Percentiles rank a stretch among this genome's conserved stretches.
Evolutionary conservation across 2,113 vertebrate genomes (phyloP).

Genomic region (Nothobranchius kuhntae): DNA sequence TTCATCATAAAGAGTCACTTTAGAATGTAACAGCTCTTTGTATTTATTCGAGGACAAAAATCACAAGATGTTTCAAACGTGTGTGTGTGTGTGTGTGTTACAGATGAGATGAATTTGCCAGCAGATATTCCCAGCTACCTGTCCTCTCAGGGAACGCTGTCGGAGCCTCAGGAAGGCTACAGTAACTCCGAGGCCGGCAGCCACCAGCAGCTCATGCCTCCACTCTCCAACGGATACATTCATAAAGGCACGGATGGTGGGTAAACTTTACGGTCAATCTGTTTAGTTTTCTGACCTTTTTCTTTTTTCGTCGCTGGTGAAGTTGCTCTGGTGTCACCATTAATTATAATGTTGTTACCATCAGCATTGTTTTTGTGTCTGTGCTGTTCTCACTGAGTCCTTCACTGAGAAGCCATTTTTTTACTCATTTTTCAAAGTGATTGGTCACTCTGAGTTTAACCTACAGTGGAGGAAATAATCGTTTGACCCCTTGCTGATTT

Average conservation of each 20-base stretch:
- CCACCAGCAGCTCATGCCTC: constrained; percentile 97
- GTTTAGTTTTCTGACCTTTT: background rate
- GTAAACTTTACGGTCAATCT: background rate
- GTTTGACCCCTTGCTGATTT: too few species aligned
- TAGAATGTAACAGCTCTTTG: too few species aligned
- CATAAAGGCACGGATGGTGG: constrained; percentile 90
- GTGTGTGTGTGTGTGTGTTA: constrained; percentile 26
- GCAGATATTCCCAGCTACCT: constrained; percentile 97
- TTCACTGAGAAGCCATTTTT: too few species aligned
- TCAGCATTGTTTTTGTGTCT: background rate
- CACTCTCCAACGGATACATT: constrained; percentile 81
- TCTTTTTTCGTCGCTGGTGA: background rate
- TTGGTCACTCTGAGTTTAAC: too few species aligned
- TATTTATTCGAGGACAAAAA: background rate
- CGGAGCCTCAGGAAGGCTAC: constrained; percentile 95
- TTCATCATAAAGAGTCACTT: background rate
- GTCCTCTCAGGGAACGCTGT: constrained; percentile 95
- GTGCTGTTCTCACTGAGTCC: background rate
- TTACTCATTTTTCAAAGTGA: too few species aligned
- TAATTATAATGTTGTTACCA: background rate
- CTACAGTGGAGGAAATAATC: too few species aligned
- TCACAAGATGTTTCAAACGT: background rate
- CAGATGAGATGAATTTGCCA: constrained; percentile 96
- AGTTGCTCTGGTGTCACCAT: background rate
- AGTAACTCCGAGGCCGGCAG: constrained; percentile 95